Percentiles rank a stretch among this genome's conserved stretches.
These are phyloP conservation scores for Lepidotrigona ventralis DNA, from an alignment of 1,140 invertebrate genomes.

Conservation along the genomic window DNA sequence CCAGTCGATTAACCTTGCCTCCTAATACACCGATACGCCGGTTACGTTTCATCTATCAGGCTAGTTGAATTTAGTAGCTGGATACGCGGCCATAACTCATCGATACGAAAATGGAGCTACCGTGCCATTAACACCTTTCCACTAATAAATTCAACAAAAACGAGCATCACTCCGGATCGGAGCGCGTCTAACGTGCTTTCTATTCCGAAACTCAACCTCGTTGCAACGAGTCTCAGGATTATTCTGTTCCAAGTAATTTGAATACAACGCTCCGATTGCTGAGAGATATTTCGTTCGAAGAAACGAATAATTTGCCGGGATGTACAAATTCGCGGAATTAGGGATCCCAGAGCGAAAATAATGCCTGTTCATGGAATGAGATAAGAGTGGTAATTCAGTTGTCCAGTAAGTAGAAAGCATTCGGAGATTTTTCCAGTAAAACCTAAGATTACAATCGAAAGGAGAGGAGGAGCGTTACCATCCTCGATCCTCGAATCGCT, in stretches of 20 bases:
- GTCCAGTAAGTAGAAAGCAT: not conserved
- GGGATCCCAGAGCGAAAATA: not conserved
- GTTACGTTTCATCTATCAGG: constrained; percentile 42
- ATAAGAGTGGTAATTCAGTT: not conserved
- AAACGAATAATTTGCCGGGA: not conserved
- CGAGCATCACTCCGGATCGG: not conserved
- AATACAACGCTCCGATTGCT: not conserved
- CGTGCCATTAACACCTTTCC: constrained; percentile 39
- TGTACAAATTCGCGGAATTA: not conserved
- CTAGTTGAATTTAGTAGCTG: constrained; percentile 27
- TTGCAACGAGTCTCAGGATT: not conserved
- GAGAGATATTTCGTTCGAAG: not conserved
- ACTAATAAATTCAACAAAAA: constrained; percentile 28
- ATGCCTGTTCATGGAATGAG: not conserved
- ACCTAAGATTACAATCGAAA: not conserved
- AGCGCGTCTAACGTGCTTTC: not conserved
- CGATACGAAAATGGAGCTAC: constrained; percentile 40
- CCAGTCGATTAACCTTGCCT: constrained; percentile 53
- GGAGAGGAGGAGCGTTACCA: not conserved
- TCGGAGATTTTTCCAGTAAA: not conserved
- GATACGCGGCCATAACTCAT: constrained; percentile 33
- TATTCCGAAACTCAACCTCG: not conserved
- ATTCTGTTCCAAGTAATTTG: not conserved
- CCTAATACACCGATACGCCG: constrained; percentile 42
- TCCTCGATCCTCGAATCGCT: not conserved